Conservation (phyloP, 2,797 vertebrate species). For the Gorsachius magnificus region DNA sequence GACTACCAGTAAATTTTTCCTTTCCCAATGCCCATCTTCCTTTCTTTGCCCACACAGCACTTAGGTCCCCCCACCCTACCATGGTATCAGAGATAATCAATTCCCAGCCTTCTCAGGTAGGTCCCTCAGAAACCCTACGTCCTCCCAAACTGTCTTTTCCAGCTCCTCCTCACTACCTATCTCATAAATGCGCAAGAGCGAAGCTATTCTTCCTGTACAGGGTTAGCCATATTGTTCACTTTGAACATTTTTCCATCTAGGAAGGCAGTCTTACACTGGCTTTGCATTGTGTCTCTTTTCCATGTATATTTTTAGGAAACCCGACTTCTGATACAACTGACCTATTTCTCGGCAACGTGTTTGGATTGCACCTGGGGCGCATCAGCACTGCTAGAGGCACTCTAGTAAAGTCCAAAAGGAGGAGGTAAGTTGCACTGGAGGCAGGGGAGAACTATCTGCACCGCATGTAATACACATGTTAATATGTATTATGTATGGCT, state of each 20-base stretch:
- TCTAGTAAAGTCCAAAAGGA: neutral
- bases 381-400: neutral
- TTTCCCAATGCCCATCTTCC: neutral
- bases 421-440: neutral
- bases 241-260: neutral
- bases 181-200: neutral
- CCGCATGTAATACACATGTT: neutral
- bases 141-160: neutral
- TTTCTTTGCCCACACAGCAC: neutral
- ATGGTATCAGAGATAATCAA: neutral
- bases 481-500: neutral
- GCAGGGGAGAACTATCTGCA: neutral
- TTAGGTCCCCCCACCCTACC: neutral
- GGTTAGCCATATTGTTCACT: neutral
- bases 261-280: neutral
- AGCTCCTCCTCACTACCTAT: neutral
- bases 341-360: neutral
- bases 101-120: neutral
- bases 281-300: neutral
- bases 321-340: neutral
- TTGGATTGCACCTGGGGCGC: neutral
- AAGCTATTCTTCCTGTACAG: neutral
- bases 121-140: neutral
- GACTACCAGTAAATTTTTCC: neutral
- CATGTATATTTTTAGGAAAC: neutral